Conservation (phyloP, 2,888 invertebrate species). For the Harpalus rubripes region DNA sequence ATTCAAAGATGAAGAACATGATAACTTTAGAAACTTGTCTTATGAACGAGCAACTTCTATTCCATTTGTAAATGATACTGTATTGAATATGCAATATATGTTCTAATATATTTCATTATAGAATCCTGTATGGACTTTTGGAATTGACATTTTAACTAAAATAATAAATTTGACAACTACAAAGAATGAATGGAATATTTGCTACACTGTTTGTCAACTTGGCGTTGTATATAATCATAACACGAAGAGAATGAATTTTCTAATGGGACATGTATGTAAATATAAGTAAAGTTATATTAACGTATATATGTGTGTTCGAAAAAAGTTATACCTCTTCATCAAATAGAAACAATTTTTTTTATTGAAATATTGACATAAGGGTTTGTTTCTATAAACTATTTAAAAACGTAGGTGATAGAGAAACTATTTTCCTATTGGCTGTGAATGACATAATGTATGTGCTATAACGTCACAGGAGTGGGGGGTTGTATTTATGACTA, state of each 20-base stretch:
- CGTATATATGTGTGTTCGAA: constrained; percentile 1
- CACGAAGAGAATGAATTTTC: constrained; percentile 80
- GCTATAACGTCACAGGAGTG: too few species aligned
- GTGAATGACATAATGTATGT: too few species aligned
- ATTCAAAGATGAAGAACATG: background rate
- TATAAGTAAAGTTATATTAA: constrained; percentile 11
- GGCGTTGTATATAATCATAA: constrained; percentile 83
- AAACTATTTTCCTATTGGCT: too few species aligned
- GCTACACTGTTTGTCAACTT: constrained; percentile 83
- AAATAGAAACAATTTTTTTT: too few species aligned
- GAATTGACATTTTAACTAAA: constrained; percentile 9
- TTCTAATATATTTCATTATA: constrained; percentile 14
- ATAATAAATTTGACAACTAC: constrained; percentile 81
- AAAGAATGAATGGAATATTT: constrained; percentile 74
- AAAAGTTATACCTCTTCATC: too few species aligned
- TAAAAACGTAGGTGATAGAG: too few species aligned
- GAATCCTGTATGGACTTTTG: constrained; percentile 34
- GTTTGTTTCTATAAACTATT: too few species aligned
- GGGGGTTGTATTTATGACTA: too few species aligned
- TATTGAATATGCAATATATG: background rate
- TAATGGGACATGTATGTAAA: constrained; percentile 84
- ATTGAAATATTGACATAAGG: too few species aligned
- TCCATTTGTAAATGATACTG: constrained; percentile 55
- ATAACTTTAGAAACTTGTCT: background rate
- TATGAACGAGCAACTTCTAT: constrained; percentile 15